Evolutionary conservation across 2,797 vertebrate genomes (phyloP), one percentile per base, ranked within the genome.

Genomic region (Psittacula echo): DNA sequence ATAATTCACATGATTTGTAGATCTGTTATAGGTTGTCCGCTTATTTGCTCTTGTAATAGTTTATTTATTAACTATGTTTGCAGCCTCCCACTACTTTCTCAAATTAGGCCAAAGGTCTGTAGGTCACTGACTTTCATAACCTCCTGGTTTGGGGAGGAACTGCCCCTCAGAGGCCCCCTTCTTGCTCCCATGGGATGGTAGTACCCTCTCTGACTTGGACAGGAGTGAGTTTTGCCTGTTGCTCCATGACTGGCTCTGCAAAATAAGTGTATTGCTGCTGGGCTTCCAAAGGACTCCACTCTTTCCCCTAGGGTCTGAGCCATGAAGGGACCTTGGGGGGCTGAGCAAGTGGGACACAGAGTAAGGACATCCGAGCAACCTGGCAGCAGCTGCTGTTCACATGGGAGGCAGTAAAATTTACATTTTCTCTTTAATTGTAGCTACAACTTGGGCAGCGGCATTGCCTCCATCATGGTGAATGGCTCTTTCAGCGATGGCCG

Each of bases 391-490:
- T 0, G 0, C 26, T 44, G 60, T 66, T 84, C 76, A 51, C 50
- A 66, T 85, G 47, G 27, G 21, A 67, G 18, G 23, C 24, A 53
- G 30, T 53, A 86, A 79, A 20, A 2, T 53, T 67, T 86, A 11
- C 3, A 3, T 17, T 24, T 34, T 21, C 34, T 26, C 39, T 81
- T 68, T 21, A 24, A 34, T 82, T 77, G 16, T 60, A 99, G 99
- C 97, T 99, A 99, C 93, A 99, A 99, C 95, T 97, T 99, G 95
- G 99, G 99, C 94, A 99, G 99, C 2, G 99, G 99, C 7, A 78
- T 97, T 12, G 98, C 97, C 22, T 97, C 97, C 82, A 98, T 99
- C 56, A 68, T 79, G 21, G 98, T 99, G 96, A 99, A 99, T 0
- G 99, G 99, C 65, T 99, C 99, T 13, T 99, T 99, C 95, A 98